These are phyloP conservation scores for Eupithecia exiguata DNA, from an alignment of 2,888 invertebrate species.

Conservation along the genomic window DNA sequence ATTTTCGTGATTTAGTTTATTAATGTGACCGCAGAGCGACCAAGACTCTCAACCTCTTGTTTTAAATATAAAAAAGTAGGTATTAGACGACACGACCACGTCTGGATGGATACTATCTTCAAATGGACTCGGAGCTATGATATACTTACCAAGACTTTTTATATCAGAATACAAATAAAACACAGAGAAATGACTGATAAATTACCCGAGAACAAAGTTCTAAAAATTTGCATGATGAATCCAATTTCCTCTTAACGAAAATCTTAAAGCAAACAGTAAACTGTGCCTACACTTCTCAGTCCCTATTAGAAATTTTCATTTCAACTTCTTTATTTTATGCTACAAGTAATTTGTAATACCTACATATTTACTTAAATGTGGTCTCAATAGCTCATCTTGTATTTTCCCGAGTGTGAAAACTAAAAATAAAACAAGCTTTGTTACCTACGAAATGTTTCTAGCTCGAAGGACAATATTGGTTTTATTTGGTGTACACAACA, in stretches of 20 bases:
- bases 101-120: too few relatives aligned
- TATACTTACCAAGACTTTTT: too few relatives aligned
- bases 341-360: neutral
- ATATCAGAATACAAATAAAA: neutral
- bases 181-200: constrained; percentile 26
- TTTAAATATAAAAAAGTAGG: too few relatives aligned
- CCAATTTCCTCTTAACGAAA: constrained; percentile 28
- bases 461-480: neutral
- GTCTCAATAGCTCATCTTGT: constrained; percentile 13
- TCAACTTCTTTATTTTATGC: neutral
- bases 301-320: neutral
- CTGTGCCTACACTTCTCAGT: constrained; percentile 1
- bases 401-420: neutral
- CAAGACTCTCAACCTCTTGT: too few relatives aligned
- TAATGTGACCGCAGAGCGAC: too few relatives aligned
- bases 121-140: too few relatives aligned
- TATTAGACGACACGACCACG: too few relatives aligned
- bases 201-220: constrained; percentile 17
- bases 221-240: constrained; percentile 23
- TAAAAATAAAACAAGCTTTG: neutral
- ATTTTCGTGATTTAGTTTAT: too few relatives aligned
- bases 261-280: constrained; percentile 27
- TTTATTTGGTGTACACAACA: too few relatives aligned
- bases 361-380: neutral
- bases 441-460: neutral